Conservation (phyloP, 2,797 vertebrate species). For the Typhlichthys subterraneus region DNA sequence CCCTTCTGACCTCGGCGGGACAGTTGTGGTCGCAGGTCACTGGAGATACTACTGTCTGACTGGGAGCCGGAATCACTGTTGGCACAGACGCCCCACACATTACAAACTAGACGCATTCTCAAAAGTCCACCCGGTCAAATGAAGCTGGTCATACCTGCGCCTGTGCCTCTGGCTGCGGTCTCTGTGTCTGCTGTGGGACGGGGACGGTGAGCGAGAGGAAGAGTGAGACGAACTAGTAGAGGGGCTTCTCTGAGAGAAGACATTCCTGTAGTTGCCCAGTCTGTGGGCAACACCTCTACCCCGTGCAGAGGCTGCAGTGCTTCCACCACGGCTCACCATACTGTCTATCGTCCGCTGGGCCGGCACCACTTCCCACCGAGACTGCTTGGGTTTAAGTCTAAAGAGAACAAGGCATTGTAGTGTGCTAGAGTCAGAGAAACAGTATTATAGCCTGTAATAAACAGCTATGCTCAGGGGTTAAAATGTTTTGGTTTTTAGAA, state of each 20-base stretch:
- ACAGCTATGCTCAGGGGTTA: no score
- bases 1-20: slow-evolving; percentile 85
- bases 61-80: slow-evolving; percentile 87
- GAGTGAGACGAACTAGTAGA: slow-evolving; percentile 87
- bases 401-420: not conserved
- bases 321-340: slow-evolving; percentile 66
- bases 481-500: not conserved
- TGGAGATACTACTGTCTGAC: slow-evolving; percentile 88
- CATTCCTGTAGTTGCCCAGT: slow-evolving; percentile 87
- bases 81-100: slow-evolving; percentile 10
- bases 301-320: slow-evolving; percentile 49
- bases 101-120: not conserved
- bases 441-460: not conserved
- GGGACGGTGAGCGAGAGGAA: slow-evolving; percentile 86
- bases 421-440: not conserved
- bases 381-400: slow-evolving; percentile 77
- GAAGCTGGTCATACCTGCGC: slow-evolving; percentile 64
- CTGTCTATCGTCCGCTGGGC: slow-evolving; percentile 66
- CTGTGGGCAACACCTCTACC: slow-evolving; percentile 71
- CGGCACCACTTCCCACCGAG: slow-evolving; percentile 77
- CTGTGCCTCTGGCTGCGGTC: slow-evolving; percentile 76
- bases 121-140: not conserved
- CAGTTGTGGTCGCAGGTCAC: slow-evolving; percentile 80
- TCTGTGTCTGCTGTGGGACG: slow-evolving; percentile 74
- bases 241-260: slow-evolving; percentile 90